A percentile compares a stretch with the other conserved stretches of the same genome.
Evolutionary conservation across 1,140 invertebrate genomes (phyloP).

Genomic region (Geopemphigus sp.): DNA sequence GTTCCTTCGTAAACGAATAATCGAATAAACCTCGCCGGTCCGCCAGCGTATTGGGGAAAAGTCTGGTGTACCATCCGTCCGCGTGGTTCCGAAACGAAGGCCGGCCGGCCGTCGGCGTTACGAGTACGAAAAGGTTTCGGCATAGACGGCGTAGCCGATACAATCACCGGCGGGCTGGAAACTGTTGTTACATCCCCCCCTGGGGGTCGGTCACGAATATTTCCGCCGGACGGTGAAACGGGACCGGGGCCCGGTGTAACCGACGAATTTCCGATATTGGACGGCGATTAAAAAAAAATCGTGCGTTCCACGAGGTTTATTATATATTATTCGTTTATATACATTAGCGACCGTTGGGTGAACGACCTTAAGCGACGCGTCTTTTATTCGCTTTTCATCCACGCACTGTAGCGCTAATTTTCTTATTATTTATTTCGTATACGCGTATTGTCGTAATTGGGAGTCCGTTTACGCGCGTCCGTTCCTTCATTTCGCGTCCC

Average conservation of each 20-base stretch:
- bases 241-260: too few species aligned
- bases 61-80: too few species aligned
- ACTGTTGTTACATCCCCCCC: background rate
- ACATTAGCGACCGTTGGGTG: slow-evolving; percentile 22
- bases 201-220: background rate
- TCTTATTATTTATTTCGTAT: too few species aligned
- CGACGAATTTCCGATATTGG: background rate
- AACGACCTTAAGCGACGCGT: slow-evolving; percentile 36
- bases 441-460: slow-evolving; percentile 27
- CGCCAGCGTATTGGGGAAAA: too few species aligned
- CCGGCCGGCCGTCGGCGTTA: too few species aligned
- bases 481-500: slow-evolving; percentile 10
- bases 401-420: background rate
- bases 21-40: too few species aligned
- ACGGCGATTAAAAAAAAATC: slow-evolving; percentile 2
- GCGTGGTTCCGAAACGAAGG: too few species aligned
- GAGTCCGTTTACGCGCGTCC: slow-evolving; percentile 23
- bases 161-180: too few species aligned
- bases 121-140: too few species aligned
- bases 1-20: too few species aligned
- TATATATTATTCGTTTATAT: slow-evolving; percentile 10
- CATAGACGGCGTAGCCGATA: too few species aligned
- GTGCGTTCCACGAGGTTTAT: slow-evolving; percentile 13
- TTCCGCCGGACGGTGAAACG: background rate
- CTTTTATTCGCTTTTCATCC: slow-evolving; percentile 31